Evolutionary conservation across 2,113 vertebrate species (phyloP).

Genomic region (Emydura subglobosa): DNA sequence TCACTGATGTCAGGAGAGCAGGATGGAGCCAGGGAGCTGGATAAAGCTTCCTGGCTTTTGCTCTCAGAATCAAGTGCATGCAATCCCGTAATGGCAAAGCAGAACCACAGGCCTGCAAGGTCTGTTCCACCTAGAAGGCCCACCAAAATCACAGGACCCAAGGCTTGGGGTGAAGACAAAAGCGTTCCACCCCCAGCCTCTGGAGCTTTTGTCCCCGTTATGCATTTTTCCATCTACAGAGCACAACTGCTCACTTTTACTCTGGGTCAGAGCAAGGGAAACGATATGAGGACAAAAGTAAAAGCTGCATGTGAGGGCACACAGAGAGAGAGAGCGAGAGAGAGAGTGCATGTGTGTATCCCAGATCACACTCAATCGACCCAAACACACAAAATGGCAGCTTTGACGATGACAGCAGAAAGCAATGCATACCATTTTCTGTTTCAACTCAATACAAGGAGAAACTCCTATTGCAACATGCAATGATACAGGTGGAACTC

Average conservation of each 20-base stretch:
- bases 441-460: neutral
- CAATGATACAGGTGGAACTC: neutral
- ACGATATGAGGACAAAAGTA: neutral
- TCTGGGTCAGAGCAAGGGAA: neutral
- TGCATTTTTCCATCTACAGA: neutral
- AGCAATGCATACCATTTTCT: neutral
- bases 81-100: neutral
- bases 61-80: neutral
- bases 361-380: neutral
- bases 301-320: neutral
- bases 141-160: neutral
- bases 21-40: accelerated
- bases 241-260: neutral
- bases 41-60: neutral
- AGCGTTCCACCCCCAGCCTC: neutral
- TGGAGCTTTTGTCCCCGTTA: too few relatives aligned
- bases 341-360: neutral
- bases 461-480: neutral
- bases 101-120: neutral
- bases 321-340: neutral
- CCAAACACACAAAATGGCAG: neutral
- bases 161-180: neutral
- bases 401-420: neutral
- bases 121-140: neutral
- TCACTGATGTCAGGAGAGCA: accelerated